Percentiles rank a stretch among this genome's conserved stretches.
Conservation (phyloP, 2,797 vertebrate species). For the Arrhamphus sclerolepis region DNA sequence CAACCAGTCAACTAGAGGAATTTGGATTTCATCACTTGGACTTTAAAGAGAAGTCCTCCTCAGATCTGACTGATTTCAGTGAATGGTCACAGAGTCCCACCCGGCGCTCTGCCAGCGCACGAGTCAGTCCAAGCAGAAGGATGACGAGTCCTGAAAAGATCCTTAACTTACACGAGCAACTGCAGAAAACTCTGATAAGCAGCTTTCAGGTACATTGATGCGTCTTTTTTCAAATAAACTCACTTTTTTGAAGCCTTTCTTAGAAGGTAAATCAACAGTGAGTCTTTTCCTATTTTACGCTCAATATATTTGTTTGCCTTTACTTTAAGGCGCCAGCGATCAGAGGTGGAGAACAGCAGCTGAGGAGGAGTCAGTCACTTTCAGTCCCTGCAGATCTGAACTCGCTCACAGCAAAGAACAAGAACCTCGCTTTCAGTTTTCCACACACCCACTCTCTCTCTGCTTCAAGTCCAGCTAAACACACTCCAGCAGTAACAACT, state of each 20-base stretch:
- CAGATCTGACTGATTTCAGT: constrained; percentile 11
- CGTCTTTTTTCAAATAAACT: background rate
- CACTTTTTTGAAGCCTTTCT: background rate
- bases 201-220: constrained; percentile 62
- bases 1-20: constrained; percentile 23
- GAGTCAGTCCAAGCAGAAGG: constrained; percentile 10
- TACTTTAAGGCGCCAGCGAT: constrained; percentile 48
- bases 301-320: constrained; percentile 3
- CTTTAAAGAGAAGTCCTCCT: constrained; percentile 21
- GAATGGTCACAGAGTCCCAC: background rate
- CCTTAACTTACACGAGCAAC: constrained; percentile 71
- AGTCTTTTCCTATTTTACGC: background rate
- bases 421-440: constrained; percentile 9
- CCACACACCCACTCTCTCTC: constrained; percentile 12
- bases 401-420: constrained; percentile 27
- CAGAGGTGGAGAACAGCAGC: constrained; percentile 54
- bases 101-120: background rate
- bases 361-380: constrained; percentile 41
- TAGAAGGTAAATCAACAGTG: no score
- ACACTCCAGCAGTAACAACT: constrained; percentile 9
- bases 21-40: constrained; percentile 5
- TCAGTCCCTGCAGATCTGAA: constrained; percentile 34
- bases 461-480: constrained; percentile 14
- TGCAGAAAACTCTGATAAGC: constrained; percentile 68
- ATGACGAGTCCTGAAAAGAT: constrained; percentile 76